Percentiles rank a stretch among this genome's conserved stretches.
Evolutionary conservation across 2,797 vertebrate genomes (phyloP).

Genomic region (Zalophus californianus): DNA sequence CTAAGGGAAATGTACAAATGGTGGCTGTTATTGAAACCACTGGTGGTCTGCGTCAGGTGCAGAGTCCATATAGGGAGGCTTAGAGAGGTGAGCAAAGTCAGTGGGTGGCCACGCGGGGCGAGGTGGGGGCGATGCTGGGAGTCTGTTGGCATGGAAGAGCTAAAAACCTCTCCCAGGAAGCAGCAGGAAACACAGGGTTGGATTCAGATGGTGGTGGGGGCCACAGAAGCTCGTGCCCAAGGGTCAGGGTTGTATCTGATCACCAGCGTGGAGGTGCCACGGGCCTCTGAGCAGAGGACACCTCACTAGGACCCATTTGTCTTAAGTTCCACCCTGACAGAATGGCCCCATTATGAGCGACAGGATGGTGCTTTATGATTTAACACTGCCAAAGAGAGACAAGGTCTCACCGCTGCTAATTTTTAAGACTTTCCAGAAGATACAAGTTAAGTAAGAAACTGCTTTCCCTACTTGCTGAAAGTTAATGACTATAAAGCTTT

Average conservation of each 20-base stretch:
- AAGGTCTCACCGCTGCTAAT: neutral
- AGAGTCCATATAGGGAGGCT: neutral
- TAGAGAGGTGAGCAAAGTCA: neutral
- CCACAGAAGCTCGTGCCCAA: neutral
- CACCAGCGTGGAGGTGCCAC: neutral
- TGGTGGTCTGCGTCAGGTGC: neutral
- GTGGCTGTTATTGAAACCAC: neutral
- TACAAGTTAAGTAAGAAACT: constrained; percentile 30
- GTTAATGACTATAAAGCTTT: constrained; percentile 63
- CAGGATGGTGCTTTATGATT: neutral
- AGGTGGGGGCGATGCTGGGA: neutral
- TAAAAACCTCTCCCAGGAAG: neutral
- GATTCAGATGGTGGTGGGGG: neutral
- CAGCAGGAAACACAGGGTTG: neutral
- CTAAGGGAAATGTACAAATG: neutral
- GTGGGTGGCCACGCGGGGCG: neutral
- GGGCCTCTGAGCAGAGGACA: neutral
- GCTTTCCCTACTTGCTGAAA: constrained; percentile 49
- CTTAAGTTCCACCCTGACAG: neutral
- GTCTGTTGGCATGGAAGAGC: no score
- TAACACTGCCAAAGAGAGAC: neutral
- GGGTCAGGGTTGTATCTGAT: neutral
- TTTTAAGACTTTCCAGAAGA: constrained; percentile 43
- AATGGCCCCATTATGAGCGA: neutral
- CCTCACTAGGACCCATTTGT: neutral